phyloP scores from a whole-genome alignment of 2,797 vertebrate genomes.

The Pogonophryne albipinna region DNA sequence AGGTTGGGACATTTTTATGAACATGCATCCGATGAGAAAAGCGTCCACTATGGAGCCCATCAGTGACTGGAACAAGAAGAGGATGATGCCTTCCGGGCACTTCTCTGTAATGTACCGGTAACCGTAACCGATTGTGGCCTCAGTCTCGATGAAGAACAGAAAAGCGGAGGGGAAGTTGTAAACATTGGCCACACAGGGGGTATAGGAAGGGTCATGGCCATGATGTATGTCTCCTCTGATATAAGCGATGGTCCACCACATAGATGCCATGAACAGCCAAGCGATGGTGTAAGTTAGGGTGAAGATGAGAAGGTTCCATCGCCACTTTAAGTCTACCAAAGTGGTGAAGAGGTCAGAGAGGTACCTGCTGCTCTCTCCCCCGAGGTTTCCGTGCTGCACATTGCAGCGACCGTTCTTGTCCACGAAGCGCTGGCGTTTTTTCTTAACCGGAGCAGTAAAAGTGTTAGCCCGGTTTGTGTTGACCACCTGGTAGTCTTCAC shows the following conservation, averaged over 20 bases:
- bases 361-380: conserved; percentile 91
- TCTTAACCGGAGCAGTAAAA: conserved; percentile 84
- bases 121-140: conserved; percentile 93
- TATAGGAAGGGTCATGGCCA: conserved; percentile 86
- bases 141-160: conserved; percentile 94
- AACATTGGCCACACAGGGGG: conserved; percentile 92
- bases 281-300: conserved; percentile 93
- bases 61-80: conserved; percentile 94
- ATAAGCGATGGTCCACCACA: conserved; percentile 96
- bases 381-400: conserved; percentile 93
- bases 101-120: conserved; percentile 94
- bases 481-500: conserved; percentile 92
- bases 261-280: conserved; percentile 93
- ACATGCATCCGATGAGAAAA: conserved; percentile 95
- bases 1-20: conserved; percentile 96
- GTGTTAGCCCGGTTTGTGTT: conserved; percentile 80
- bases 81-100: conserved; percentile 92
- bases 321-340: conserved; percentile 93
- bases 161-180: conserved; percentile 97
- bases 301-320: conserved; percentile 95
- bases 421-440: conserved; percentile 93
- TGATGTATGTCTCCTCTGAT: conserved; percentile 89
- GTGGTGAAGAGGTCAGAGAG: conserved; percentile 94
- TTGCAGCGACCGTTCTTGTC: conserved; percentile 95
- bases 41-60: conserved; percentile 93